A percentile compares a stretch with the other conserved stretches of the same genome.
Conservation (phyloP, 2,797 vertebrate genomes). For the Tinamus major region DNA sequence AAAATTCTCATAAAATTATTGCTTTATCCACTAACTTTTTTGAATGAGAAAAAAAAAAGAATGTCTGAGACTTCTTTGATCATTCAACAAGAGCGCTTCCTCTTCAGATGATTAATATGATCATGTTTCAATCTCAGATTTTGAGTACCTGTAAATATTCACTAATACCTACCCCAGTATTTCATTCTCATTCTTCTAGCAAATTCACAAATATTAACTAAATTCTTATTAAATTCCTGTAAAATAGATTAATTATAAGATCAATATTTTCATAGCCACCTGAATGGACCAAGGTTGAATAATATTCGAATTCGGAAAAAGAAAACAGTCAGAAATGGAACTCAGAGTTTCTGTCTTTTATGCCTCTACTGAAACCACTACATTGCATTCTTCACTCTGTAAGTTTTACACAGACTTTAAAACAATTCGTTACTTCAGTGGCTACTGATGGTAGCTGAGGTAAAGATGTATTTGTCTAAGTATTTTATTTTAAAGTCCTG, state of each 20-base stretch:
- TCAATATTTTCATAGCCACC: neutral
- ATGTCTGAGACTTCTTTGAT: neutral
- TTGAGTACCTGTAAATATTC: neutral
- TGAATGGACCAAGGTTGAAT: neutral
- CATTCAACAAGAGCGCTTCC: neutral
- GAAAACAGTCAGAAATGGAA: neutral
- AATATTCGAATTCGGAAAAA: neutral
- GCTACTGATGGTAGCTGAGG: neutral
- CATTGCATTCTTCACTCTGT: neutral
- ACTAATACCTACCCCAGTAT: neutral
- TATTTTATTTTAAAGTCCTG: neutral
- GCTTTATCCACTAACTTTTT: neutral
- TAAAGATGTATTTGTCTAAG: neutral
- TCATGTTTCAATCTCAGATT: neutral
- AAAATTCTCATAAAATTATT: neutral
- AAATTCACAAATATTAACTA: neutral
- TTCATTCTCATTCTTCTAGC: neutral
- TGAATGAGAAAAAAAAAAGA: neutral
- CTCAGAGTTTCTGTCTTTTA: neutral
- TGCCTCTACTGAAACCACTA: neutral
- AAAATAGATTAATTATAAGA: neutral
- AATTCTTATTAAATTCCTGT: neutral
- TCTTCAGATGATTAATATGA: neutral
- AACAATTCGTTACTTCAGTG: neutral
- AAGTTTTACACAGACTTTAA: neutral